Base-by-base conservation (phyloP, 2,888 invertebrate species). In the Apotomis capreana region DNA sequence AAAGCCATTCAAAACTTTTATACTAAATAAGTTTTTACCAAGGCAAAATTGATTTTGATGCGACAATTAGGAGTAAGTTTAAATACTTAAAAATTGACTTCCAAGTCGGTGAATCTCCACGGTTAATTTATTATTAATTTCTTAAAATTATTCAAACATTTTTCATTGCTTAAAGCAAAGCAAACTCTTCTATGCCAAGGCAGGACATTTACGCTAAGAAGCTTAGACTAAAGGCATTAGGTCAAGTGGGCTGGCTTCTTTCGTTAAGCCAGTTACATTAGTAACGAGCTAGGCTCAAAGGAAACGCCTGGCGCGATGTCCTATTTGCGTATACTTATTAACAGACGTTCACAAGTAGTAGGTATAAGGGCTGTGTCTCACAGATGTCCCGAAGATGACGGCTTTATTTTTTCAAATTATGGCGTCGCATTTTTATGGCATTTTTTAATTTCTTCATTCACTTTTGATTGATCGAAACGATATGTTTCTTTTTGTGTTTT, bases 211-310 rank as follows among this genome's bases (percentile, higher is more conserved):
- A 26, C 46, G 55, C 77, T 87, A 88, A 87, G 85, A 78, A 80
- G 86, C 86, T 90, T 89, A 86, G 80, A 77, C 76, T 82, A 80
- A 84, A 78, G 82, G 83, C 81, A 81, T 88, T 83, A 82, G 89
- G 89, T 89, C 89, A 91, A 91, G 91, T 89, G 88, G 85, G 13
- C 74, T 71, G 91, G 89, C 84, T 89, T 89, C 89, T 74, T 73
- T 75, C 77, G 77, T 77, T 89, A 89, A 90, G 87, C 87, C 81
- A 83, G 84, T 87, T 88, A 87, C 84, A 86, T 86, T 86, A 84
- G 81, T 86, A 84, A 85, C 82, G 76, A 70, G 73, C 72, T 73
- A 58, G n/a, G 69, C 61, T 67, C 71, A 65, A 73, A 76, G 70
- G 68, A 8, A 65, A 44, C 55, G 40, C 26, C 13, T 40, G 26